phyloP scores from a whole-genome alignment of 2,888 invertebrate genomes.

The Nemapogon koenigi region DNA sequence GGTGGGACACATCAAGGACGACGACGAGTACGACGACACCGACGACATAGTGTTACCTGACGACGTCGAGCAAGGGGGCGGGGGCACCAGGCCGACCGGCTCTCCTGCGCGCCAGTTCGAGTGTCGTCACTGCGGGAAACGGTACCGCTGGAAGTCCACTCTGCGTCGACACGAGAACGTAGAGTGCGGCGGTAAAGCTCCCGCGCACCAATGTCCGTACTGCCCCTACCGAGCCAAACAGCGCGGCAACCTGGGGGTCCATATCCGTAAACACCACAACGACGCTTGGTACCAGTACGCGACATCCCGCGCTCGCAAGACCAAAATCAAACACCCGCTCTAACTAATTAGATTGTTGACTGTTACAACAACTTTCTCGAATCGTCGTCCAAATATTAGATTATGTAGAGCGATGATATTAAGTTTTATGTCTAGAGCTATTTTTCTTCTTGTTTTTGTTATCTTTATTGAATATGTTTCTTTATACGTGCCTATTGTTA shows the following conservation, averaged over 20 bases:
- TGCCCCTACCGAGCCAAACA: slow-evolving; percentile 82
- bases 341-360: too few species aligned
- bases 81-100: slow-evolving; percentile 23
- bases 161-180: slow-evolving; percentile 83
- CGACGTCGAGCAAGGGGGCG: slow-evolving; percentile 30
- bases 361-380: too few species aligned
- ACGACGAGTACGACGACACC: slow-evolving; percentile 56
- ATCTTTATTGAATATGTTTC: slow-evolving; percentile 60
- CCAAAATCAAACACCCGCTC: too few species aligned
- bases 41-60: slow-evolving; percentile 59
- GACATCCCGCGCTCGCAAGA: slow-evolving; percentile 50
- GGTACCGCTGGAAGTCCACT: slow-evolving; percentile 87
- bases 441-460: too few species aligned
- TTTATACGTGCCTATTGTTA: slow-evolving; percentile 20
- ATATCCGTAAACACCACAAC: slow-evolving; percentile 80
- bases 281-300: slow-evolving; percentile 60
- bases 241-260: slow-evolving; percentile 81
- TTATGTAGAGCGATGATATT: too few species aligned
- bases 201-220: slow-evolving; percentile 80
- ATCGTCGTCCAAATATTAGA: too few species aligned
- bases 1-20: slow-evolving; percentile 27
- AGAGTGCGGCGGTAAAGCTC: slow-evolving; percentile 84
- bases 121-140: slow-evolving; percentile 84
- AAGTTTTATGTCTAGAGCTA: too few species aligned
- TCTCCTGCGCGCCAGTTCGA: slow-evolving; percentile 70